These are phyloP conservation scores for Brenthis hecate DNA, from an alignment of 2,888 invertebrate species.

Conservation along the genomic window DNA sequence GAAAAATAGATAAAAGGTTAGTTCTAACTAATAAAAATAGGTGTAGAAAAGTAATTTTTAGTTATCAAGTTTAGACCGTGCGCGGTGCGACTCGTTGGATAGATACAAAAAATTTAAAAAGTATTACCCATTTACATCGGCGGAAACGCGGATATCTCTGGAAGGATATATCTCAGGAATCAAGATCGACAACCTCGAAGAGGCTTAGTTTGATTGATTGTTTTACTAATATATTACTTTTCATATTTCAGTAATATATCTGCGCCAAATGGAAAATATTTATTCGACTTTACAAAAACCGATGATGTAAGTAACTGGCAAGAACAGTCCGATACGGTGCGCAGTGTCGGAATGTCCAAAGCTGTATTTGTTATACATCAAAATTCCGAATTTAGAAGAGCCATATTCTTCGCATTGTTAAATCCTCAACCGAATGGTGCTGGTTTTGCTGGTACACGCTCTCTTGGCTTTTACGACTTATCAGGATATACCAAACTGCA, in stretches of 20 bases:
- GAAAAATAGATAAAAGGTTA: too few species aligned
- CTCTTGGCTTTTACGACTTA: constrained; percentile 75
- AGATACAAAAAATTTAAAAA: too few species aligned
- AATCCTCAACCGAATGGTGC: constrained; percentile 87
- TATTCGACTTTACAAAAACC: constrained; percentile 83
- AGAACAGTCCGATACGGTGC: constrained; percentile 85
- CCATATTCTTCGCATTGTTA: constrained; percentile 84
- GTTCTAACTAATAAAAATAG: too few species aligned
- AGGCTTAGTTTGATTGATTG: neutral
- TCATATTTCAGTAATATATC: constrained; percentile 47
- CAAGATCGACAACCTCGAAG: neutral
- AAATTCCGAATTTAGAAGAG: constrained; percentile 82
- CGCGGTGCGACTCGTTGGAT: too few species aligned
- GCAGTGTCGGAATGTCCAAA: constrained; percentile 86
- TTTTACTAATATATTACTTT: neutral
- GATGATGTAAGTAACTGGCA: constrained; percentile 80
- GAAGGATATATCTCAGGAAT: too few species aligned
- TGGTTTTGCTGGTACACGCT: constrained; percentile 84
- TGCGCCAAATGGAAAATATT: constrained; percentile 54
- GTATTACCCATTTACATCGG: too few species aligned
- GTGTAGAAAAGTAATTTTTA: too few species aligned
- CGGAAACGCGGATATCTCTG: too few species aligned
- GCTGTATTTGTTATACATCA: constrained; percentile 82
- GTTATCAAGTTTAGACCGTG: too few species aligned
- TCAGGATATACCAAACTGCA: constrained; percentile 73